Base-by-base conservation (phyloP, 2,888 invertebrate genomes). In the Ectobius pallidus region DNA sequence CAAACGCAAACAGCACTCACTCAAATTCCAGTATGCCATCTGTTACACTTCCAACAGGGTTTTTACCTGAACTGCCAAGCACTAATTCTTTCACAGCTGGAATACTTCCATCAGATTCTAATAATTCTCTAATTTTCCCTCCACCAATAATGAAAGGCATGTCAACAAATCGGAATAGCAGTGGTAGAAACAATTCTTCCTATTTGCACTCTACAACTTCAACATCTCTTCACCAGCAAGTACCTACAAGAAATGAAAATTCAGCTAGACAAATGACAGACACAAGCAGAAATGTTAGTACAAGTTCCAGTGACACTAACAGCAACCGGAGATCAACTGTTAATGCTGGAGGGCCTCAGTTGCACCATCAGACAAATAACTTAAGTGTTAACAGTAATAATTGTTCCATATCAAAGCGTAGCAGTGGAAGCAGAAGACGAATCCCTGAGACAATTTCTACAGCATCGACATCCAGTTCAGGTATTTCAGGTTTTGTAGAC, bases 401-500 rank as follows among this genome's bases (percentile, higher is more conserved):
- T 30, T 69, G 72, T 32, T 30, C 39, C 14, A 6, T 58, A 49
- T 22, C 44, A 69, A 74, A 72, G 42, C 67, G 69, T 6, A 27
- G 30, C 9, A 58, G 30, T 58, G 58, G 58, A n/a, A 65, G 65
- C 18, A 62, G 55, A 30, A 72, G 63, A 27, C 30, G 72, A 9
- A 52, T 55, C 6, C 25, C 69, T 7, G 74, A 74, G 16, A 30
- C 74, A 7, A 42, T 70, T n/a, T 20, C 71, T 6, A 62, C 75
- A 42, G 32, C 52, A 2, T 71, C 68, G 9, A n/a, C 44, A n/a
- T 65, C 65, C 14, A 44, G 27, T 11, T 65, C 75, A n/a, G 69
- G 69, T 44, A 44, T 75, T 32, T 34, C 61, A 11, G 63, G 69
- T 18, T 44, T 74, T 6, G 72, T 72, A 1, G 73, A 74, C 49